phyloP scores from a whole-genome alignment of 2,797 vertebrate species.

The Spheniscus humboldti region DNA sequence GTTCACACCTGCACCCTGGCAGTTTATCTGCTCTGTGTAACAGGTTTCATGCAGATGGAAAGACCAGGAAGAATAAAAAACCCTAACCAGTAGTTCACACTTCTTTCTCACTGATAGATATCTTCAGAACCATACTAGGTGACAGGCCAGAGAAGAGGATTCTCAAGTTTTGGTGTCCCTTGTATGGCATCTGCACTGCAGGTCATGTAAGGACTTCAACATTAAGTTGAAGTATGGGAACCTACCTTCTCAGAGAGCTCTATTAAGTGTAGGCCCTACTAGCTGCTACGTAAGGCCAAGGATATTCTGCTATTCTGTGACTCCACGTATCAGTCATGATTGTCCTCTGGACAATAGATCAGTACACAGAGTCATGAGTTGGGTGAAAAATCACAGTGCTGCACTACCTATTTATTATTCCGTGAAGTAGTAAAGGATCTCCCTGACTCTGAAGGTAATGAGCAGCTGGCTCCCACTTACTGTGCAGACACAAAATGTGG shows the following conservation, averaged over 20 bases:
- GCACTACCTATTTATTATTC: background rate
- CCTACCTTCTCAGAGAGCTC: background rate
- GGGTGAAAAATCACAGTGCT: background rate
- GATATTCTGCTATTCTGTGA: background rate
- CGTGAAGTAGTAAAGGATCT: background rate
- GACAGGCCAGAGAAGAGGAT: background rate
- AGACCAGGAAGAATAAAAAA: background rate
- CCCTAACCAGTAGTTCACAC: background rate
- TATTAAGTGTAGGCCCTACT: background rate
- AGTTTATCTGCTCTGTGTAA: background rate
- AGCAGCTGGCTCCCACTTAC: background rate
- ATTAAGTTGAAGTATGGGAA: background rate
- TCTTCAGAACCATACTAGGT: background rate
- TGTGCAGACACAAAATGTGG: background rate
- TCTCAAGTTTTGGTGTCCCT: background rate
- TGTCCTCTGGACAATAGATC: background rate
- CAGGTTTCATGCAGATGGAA: background rate
- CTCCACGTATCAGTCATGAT: background rate
- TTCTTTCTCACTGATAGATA: background rate
- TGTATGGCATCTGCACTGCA: background rate
- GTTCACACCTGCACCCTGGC: background rate
- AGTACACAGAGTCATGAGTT: background rate
- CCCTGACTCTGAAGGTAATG: background rate
- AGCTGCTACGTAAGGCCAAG: background rate
- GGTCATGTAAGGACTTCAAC: background rate